Evolutionary conservation across 2,888 invertebrate genomes (phyloP).

Genomic region (Caenorhabditis sinica): DNA sequence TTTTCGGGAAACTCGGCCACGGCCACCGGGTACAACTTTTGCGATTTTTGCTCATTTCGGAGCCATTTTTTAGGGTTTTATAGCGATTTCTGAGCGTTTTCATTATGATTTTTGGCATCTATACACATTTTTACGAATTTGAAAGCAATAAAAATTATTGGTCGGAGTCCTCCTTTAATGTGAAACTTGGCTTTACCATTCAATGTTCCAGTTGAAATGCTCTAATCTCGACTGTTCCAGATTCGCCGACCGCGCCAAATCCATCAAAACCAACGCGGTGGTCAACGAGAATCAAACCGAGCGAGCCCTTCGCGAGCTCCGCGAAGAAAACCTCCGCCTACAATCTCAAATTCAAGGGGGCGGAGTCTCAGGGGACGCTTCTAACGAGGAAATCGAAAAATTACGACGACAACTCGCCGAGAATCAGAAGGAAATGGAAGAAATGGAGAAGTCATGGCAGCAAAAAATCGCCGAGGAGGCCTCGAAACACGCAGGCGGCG

Average conservation of each 20-base stretch:
- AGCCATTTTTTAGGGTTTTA: too few species aligned
- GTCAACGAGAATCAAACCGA: conserved; percentile 87
- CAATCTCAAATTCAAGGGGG: conserved; percentile 82
- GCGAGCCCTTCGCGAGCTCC: conserved; percentile 86
- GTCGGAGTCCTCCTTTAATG: too few species aligned
- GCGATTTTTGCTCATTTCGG: too few species aligned
- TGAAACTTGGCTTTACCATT: too few species aligned
- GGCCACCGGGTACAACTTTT: too few species aligned
- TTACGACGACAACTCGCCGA: conserved; percentile 83
- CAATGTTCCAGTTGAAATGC: too few species aligned
- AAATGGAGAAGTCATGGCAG: conserved; percentile 85
- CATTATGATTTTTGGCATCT: too few species aligned
- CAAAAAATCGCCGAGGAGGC: conserved; percentile 82
- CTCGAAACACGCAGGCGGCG: conserved; percentile 70
- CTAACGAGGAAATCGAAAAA: conserved; percentile 78
- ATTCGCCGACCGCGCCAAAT: conserved; percentile 86
- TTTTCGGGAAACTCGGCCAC: too few species aligned
- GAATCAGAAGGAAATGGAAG: conserved; percentile 86
- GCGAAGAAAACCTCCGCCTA: conserved; percentile 86
- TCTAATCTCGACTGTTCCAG: conserved; percentile 45
- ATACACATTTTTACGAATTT: too few species aligned
- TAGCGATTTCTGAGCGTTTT: too few species aligned
- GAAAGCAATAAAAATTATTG: too few species aligned
- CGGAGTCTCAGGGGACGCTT: conserved; percentile 61
- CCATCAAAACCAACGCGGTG: conserved; percentile 86